These are phyloP conservation scores for Sinocyclocheilus maitianheensis DNA, from an alignment of 2,113 vertebrate species.

Conservation along the genomic window DNA sequence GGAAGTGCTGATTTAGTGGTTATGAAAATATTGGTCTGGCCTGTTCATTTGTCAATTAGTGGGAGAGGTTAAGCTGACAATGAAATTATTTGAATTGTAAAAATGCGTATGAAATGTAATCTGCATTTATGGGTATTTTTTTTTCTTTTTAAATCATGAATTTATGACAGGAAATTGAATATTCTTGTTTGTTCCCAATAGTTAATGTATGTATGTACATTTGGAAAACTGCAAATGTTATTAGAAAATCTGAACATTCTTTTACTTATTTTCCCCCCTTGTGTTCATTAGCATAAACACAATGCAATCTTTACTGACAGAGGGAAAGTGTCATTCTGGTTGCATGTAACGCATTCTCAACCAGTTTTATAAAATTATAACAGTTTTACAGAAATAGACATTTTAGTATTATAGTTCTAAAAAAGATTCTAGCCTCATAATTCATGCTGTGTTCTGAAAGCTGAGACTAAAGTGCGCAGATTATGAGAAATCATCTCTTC, in stretches of 20 bases:
- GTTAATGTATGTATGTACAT: constrained; percentile 53
- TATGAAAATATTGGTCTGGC: background rate
- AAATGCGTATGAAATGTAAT: constrained; percentile 36
- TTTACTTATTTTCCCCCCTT: background rate
- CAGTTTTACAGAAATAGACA: constrained; percentile 54
- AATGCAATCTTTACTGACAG: constrained; percentile 43
- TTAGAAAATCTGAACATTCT: constrained; percentile 9
- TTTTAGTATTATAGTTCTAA: constrained; percentile 65
- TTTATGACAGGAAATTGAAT: background rate
- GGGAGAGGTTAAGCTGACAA: background rate
- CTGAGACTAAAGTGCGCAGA: constrained; percentile 53
- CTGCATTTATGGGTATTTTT: constrained; percentile 21
- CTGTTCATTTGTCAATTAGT: background rate
- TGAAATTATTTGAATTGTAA: constrained; percentile 33
- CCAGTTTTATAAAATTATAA: constrained; percentile 46
- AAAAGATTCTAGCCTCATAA: constrained; percentile 76
- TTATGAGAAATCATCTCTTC: constrained; percentile 60
- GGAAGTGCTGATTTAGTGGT: constrained; percentile 15
- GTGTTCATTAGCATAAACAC: constrained; percentile 23
- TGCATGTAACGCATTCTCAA: constrained; percentile 44
- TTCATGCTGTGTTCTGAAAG: constrained; percentile 46
- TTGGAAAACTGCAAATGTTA: constrained; percentile 39
- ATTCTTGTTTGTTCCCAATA: constrained; percentile 49
- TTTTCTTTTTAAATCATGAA: constrained; percentile 15
- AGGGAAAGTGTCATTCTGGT: constrained; percentile 50